Evolutionary conservation across 2,113 vertebrate genomes (phyloP).

Genomic region (Chunga burmeisteri): DNA sequence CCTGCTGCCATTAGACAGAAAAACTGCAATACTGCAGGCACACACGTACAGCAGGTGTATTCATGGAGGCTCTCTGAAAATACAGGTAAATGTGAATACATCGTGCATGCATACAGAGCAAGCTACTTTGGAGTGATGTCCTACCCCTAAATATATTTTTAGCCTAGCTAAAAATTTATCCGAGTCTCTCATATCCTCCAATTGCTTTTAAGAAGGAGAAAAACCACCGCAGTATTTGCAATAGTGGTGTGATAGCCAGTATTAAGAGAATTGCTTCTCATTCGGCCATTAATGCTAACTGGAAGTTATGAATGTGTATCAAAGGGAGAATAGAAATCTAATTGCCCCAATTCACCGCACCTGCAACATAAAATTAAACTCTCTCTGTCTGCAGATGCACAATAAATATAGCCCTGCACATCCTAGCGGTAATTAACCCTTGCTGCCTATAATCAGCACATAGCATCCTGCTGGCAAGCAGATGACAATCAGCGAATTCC

Average conservation of each 20-base stretch:
- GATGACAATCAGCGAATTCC: slow-evolving; percentile 51
- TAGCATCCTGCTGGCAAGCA: slow-evolving; percentile 48
- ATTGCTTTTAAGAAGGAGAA: not conserved
- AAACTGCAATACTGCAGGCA: not conserved
- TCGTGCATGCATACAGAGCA: not conserved
- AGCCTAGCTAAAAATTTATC: not conserved
- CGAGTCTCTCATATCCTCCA: not conserved
- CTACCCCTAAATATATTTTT: not conserved
- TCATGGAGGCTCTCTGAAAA: not conserved
- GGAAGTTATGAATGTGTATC: slow-evolving; percentile 58
- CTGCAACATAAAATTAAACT: slow-evolving; percentile 63
- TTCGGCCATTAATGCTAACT: slow-evolving; percentile 51
- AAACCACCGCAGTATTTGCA: not conserved
- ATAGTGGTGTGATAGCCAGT: not conserved
- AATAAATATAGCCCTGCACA: slow-evolving; percentile 50
- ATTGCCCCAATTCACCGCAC: slow-evolving; percentile 63
- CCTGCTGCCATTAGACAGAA: not conserved
- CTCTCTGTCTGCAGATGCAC: slow-evolving; percentile 54
- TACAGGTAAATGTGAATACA: not conserved
- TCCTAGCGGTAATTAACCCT: slow-evolving; percentile 62
- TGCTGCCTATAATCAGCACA: slow-evolving; percentile 49
- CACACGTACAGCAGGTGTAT: not conserved
- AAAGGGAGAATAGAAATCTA: slow-evolving; percentile 58
- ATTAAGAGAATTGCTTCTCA: slow-evolving; percentile 11
- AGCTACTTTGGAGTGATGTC: not conserved